Conservation (phyloP, 2,113 vertebrate species). For the Antechinus flavipes region DNA sequence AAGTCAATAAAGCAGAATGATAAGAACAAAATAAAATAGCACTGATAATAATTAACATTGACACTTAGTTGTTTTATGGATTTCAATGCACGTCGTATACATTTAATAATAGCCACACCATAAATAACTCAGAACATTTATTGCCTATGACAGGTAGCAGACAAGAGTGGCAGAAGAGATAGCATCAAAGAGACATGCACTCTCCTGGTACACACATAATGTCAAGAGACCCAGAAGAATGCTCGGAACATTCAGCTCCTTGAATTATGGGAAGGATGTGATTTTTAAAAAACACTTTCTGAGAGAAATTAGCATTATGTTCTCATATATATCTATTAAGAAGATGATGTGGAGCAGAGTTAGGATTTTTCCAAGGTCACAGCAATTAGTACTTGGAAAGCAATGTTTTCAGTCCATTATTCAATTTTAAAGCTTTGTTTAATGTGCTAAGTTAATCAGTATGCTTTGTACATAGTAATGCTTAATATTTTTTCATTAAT, state of each 20-base stretch:
- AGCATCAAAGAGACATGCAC: not conserved
- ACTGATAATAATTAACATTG: not conserved
- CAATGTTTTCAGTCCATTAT: not conserved
- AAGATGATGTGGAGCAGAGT: not conserved
- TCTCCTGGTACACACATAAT: not conserved
- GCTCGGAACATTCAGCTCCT: not conserved
- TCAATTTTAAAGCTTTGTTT: not conserved
- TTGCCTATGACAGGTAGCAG: not conserved
- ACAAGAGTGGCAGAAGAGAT: not conserved
- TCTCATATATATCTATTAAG: not conserved
- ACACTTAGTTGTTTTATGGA: not conserved
- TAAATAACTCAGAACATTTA: not conserved
- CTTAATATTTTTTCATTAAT: not conserved
- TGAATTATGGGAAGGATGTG: not conserved
- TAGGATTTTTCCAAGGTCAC: not conserved
- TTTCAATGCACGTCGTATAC: not conserved
- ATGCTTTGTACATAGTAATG: not conserved
- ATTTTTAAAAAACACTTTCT: not conserved
- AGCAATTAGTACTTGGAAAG: not conserved
- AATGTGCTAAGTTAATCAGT: not conserved
- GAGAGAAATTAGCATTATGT: not conserved
- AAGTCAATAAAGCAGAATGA: not conserved
- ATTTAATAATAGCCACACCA: not conserved
- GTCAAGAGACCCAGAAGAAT: not conserved
- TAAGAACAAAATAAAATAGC: not conserved